Evolutionary conservation across 2,113 vertebrate genomes (phyloP).

Genomic region (Rhabdornis inornatus): DNA sequence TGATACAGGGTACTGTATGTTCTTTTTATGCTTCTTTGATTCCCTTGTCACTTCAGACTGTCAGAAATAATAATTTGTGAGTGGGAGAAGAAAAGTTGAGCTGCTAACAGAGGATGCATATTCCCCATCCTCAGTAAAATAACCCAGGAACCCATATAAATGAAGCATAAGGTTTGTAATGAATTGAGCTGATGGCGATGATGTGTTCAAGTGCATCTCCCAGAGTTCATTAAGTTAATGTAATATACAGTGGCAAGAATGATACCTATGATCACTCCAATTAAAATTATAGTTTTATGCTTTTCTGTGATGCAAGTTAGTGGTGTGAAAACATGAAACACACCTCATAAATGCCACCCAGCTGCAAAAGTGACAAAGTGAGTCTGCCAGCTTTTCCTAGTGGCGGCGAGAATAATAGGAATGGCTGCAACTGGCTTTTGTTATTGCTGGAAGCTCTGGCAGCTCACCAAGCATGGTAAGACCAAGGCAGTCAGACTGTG

Average conservation of each 20-base stretch:
- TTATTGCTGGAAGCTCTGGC: neutral
- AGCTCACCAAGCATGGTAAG: neutral
- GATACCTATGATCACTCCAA: constrained; percentile 50
- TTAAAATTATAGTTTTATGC: constrained; percentile 57
- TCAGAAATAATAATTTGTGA: neutral
- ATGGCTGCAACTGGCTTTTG: neutral
- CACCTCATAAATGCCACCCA: constrained; percentile 10
- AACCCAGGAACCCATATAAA: constrained; percentile 52
- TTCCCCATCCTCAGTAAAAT: constrained; percentile 18
- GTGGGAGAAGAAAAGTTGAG: neutral
- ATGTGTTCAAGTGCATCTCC: constrained; percentile 59
- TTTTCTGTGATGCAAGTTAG: constrained; percentile 4
- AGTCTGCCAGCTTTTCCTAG: neutral
- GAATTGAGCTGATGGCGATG: constrained; percentile 34
- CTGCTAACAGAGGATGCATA: neutral
- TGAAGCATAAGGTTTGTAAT: constrained; percentile 59
- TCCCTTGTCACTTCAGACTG: neutral
- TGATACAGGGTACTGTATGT: neutral
- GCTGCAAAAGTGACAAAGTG: neutral
- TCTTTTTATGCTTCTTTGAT: neutral
- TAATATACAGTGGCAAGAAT: constrained; percentile 32
- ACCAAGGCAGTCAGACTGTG: neutral
- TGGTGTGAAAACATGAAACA: constrained; percentile 5
- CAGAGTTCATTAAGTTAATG: constrained; percentile 69
- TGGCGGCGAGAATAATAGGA: neutral